Conservation (phyloP, 2,888 invertebrate species). For the Troglohyphantes excavatus region DNA sequence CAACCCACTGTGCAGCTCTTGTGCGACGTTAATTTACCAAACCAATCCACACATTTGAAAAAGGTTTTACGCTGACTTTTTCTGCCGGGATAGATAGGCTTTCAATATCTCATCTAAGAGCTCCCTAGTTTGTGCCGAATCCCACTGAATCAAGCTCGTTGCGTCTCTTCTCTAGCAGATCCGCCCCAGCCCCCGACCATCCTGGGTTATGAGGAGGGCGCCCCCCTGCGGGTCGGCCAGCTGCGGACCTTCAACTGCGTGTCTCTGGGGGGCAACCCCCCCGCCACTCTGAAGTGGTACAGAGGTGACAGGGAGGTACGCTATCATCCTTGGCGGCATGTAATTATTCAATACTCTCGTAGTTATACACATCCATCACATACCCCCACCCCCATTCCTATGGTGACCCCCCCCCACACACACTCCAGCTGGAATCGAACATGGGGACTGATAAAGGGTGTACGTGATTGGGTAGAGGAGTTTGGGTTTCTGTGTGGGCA, state of each 20-base stretch:
- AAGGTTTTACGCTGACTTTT: too few relatives aligned
- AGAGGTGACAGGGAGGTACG: constrained; percentile 94
- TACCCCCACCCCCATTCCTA: not conserved
- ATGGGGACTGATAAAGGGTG: too few relatives aligned
- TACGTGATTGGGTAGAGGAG: too few relatives aligned
- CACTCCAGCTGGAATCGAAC: not conserved
- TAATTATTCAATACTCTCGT: constrained; percentile 62
- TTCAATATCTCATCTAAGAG: too few relatives aligned
- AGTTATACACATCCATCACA: not conserved
- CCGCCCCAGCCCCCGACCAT: constrained; percentile 96
- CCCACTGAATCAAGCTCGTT: constrained; percentile 49
- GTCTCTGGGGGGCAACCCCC: constrained; percentile 97
- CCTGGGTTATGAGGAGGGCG: constrained; percentile 92
- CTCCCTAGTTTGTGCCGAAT: too few relatives aligned
- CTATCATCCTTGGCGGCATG: constrained; percentile 77
- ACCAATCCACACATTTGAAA: too few relatives aligned
- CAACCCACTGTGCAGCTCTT: too few relatives aligned
- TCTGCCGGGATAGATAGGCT: too few relatives aligned
- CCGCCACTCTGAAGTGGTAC: constrained; percentile 96
- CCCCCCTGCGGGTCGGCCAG: constrained; percentile 91
- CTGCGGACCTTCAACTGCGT: constrained; percentile 94
- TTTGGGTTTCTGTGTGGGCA: too few relatives aligned
- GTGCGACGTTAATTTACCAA: too few relatives aligned
- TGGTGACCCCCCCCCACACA: too few relatives aligned
- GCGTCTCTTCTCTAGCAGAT: constrained; percentile 85